Evolutionary conservation across 2,888 invertebrate species (phyloP), one percentile per base, ranked within the genome.

Genomic region (Micoletzkya japonica): DNA sequence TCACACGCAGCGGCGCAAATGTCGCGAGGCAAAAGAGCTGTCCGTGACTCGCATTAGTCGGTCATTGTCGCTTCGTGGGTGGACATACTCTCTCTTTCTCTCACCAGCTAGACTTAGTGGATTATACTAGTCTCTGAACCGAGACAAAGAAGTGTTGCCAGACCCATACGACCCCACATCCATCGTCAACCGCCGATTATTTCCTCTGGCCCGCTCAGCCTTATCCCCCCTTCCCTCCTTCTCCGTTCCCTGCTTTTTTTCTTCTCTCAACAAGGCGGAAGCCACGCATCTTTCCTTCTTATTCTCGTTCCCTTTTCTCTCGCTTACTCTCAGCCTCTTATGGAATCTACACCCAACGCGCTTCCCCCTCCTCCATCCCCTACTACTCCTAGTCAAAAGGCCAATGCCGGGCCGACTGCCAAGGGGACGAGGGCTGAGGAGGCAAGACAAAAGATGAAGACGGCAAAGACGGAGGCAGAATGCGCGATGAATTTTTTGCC

Each of bases 141-240:
- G n/a, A n/a, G n/a, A n/a, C n/a, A n/a, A n/a, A n/a, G n/a, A n/a
- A n/a, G n/a, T n/a, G n/a, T n/a, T n/a, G n/a, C n/a, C n/a, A n/a
- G n/a, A n/a, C n/a, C n/a, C n/a, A n/a, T n/a, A n/a, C n/a, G n/a
- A n/a, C 14, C 59, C 59, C 59, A 59, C 44, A 39, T 59, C 39
- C 59, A 59, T 59, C 37, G 50, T 37, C 63, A 50, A 44, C 37
- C 37, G 24, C 60, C 37, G 60, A 44, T 17, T 52, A 6, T 52
- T 14, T 14, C 6, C 6, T 14, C 24, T 6, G n/a, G 52, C 52
- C n/a, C 10, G 26, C 17, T 52, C 52, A 52, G 24, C 52, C n/a
- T 52, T 52, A 6, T 4, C 52, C 52, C 20, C 52, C n/a, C 44
- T 14, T 14, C 20, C 44, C 28, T 14, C 24, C 10, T 56, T 24